A percentile compares a stretch with the other conserved stretches of the same genome.
phyloP scores from a whole-genome alignment of 2,113 vertebrate genomes.

The Serilophus lunatus region DNA sequence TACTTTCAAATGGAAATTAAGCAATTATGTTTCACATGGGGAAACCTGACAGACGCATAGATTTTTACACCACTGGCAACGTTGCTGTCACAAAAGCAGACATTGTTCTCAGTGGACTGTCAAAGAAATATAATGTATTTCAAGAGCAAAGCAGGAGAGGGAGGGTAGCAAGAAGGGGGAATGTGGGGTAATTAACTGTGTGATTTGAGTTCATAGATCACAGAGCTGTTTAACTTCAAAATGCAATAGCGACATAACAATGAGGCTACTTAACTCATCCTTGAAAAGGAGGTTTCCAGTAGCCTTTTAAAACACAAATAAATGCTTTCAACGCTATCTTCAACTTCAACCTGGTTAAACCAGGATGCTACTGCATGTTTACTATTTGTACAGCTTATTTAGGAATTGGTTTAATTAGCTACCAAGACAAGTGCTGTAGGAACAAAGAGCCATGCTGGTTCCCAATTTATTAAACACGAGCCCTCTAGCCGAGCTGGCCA shows the following conservation, averaged over 20 bases:
- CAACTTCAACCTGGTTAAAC: background rate
- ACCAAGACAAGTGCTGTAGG: background rate
- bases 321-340: background rate
- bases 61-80: conserved; percentile 73
- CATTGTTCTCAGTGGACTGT: conserved; percentile 58
- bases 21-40: conserved; percentile 75
- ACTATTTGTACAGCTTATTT: background rate
- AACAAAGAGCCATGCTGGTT: background rate
- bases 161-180: conserved; percentile 15
- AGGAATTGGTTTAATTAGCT: background rate
- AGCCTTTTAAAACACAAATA: background rate
- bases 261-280: conserved; percentile 48
- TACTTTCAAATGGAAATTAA: conserved; percentile 82
- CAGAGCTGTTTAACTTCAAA: conserved; percentile 64
- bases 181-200: conserved; percentile 66
- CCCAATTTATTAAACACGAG: background rate
- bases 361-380: background rate
- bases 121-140: conserved; percentile 72
- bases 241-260: conserved; percentile 46
- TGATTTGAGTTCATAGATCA: conserved; percentile 69
- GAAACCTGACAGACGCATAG: conserved; percentile 74
- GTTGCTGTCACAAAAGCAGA: conserved; percentile 68
- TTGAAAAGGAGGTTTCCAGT: background rate
- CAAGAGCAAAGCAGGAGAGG: conserved; percentile 22
- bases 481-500: fast-evolving